These are phyloP conservation scores for Synanthedon vespiformis DNA, from an alignment of 2,888 invertebrate genomes.

Conservation along the genomic window DNA sequence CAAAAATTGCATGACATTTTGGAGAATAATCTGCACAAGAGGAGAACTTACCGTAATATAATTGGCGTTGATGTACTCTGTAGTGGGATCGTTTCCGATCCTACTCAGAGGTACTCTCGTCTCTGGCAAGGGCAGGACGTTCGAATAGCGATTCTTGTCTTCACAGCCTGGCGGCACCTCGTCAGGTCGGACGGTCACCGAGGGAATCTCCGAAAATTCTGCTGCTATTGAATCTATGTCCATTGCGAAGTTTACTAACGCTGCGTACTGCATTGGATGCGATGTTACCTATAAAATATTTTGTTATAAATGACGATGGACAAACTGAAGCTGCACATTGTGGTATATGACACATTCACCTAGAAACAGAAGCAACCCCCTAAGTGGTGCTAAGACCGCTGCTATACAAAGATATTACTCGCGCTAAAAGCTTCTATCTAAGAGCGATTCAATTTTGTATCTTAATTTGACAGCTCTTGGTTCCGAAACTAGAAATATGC, in stretches of 20 bases:
- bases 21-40: not conserved
- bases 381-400: no score
- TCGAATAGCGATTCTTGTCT: slow-evolving; percentile 91
- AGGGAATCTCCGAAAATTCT: slow-evolving; percentile 86
- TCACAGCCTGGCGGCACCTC: slow-evolving; percentile 90
- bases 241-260: slow-evolving; percentile 79
- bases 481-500: not conserved
- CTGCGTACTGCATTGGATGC: slow-evolving; percentile 82
- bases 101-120: slow-evolving; percentile 84
- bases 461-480: not conserved
- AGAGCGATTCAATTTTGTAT: not conserved
- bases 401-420: no score
- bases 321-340: no score
- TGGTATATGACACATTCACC: no score
- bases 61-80: slow-evolving; percentile 95
- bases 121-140: slow-evolving; percentile 94
- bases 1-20: not conserved
- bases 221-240: slow-evolving; percentile 80
- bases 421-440: not conserved
- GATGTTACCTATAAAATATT: slow-evolving; percentile 70
- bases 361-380: no score
- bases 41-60: slow-evolving; percentile 81
- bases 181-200: slow-evolving; percentile 80
- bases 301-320: not conserved
- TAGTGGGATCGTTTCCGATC: slow-evolving; percentile 79